phyloP scores from a whole-genome alignment of 2,797 vertebrate species.

The Chaenodraco wilsoni region DNA sequence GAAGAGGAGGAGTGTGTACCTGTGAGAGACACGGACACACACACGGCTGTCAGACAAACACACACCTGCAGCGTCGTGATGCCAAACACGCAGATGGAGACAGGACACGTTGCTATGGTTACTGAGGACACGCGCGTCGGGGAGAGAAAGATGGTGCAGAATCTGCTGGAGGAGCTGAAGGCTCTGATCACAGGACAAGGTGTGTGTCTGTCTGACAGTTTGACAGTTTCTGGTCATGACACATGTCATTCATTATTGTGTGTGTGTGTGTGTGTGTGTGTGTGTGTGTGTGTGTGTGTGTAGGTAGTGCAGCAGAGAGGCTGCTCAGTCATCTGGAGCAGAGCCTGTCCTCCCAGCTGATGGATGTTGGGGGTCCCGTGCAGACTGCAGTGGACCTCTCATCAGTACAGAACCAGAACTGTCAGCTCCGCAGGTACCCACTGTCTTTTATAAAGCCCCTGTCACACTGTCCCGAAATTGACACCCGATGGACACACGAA shows the following conservation, averaged over 20 bases:
- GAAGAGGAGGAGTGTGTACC: slow-evolving; percentile 59
- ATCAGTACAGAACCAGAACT: slow-evolving; percentile 87
- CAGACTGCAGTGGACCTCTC: slow-evolving; percentile 85
- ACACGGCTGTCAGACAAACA: neutral
- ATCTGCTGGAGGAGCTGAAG: slow-evolving; percentile 87
- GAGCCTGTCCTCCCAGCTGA: slow-evolving; percentile 77
- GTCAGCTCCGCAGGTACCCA: slow-evolving; percentile 86
- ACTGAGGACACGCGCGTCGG: neutral
- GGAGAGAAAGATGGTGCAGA: slow-evolving; percentile 76
- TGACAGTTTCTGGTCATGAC: too few species aligned
- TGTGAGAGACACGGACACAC: slow-evolving; percentile 58
- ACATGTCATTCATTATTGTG: neutral
- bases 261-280: slow-evolving; percentile 22
- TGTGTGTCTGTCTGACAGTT: slow-evolving; percentile 9
- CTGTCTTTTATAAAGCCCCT: too few species aligned
- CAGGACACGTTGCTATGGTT: neutral
- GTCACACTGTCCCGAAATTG: too few species aligned
- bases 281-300: slow-evolving; percentile 26
- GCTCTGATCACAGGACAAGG: slow-evolving; percentile 74
- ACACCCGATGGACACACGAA: too few species aligned
- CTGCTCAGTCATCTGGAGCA: slow-evolving; percentile 86
- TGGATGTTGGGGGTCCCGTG: slow-evolving; percentile 60
- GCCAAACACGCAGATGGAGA: neutral
- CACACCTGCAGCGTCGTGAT: neutral
- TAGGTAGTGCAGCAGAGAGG: slow-evolving; percentile 84